Base-by-base conservation (phyloP, 2,888 invertebrate species). In the Perdita meconis region DNA sequence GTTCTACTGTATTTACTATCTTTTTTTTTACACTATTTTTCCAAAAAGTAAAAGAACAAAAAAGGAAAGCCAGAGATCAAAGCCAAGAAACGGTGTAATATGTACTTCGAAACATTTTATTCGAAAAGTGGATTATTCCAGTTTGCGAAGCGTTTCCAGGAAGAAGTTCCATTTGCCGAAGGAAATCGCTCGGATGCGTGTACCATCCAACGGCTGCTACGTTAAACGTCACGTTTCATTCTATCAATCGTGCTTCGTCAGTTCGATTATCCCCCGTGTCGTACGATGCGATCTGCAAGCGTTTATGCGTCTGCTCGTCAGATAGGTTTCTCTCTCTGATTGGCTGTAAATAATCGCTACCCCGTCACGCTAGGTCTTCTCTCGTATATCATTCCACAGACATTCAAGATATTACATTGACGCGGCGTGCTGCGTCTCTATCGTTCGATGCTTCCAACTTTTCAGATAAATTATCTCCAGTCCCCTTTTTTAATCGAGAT, bases 201-300 rank as follows among this genome's bases (percentile, higher is more conserved):
- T 38, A 19, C 26, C 38, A 19, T 63, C 47, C 47, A 30, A 53
- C 38, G n/a, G 13, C 16, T 13, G 36, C 1, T 38, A 40, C 42
- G 67, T 42, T 42, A 36, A 76, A 50, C 51, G 56, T 64, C 67
- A 65, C 34, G 53, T 26, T 56, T 53, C 71, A 57, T 67, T 78
- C 75, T 59, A 81, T 81, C 81, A 78, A 81, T 81, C 81, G 71
- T 59, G 50, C 59, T 71, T 71, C 75, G 74, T 81, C 81, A 81
- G 78, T 71, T 78, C 75, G 68, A 81, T 81, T 75, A 78, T 79
- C 75, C 57, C 55, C 19, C 22, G 51, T 67, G 80, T 71, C 79
- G 57, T 64, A 70, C 71, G 57, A 61, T 34, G 66, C 51, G 77
- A 72, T 77, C 68, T 76, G 53, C 66, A 59, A 72, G 72, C 72